Evolutionary conservation across 2,888 invertebrate species (phyloP), one percentile per base, ranked within the genome.

Genomic region (Brachypalpus laphriformis): DNA sequence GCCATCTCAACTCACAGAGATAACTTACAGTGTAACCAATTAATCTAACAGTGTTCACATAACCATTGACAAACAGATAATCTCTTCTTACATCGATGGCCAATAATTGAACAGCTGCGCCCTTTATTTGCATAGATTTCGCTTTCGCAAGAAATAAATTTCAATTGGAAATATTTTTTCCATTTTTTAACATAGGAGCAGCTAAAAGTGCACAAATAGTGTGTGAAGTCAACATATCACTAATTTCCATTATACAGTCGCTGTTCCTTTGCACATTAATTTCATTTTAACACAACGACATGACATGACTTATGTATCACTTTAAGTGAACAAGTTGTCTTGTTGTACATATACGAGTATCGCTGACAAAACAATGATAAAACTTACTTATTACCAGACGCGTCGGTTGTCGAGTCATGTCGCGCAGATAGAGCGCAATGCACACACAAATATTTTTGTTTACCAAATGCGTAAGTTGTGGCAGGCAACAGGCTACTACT

Each of bases 271-370:
- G 31, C 3, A 20, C 37, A 49, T 65, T 65, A 6, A 18, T 68
- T 51, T 56, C 72, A 72, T 49, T 72, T 65, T 68, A 28, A 63
- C 77, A 78, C 71, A 78, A 78, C 72, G 72, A 71, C 71, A 61
- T 42, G 77, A 72, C 63, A 78, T 65, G 78, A 65, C 63, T 78
- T 78, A 72, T 78, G 78, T 40, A 65, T 78, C 45, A 61, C 56
- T 68, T 59, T 31, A 65, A 78, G 63, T 57, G 63, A 78, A 72
- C 78, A 78, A 78, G 56, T 70, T 56, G 42, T 45, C 70, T 31
- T 56, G 6, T 28, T 28, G 34, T 34, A 9, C 5, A 7, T 9
- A 9, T 34, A 34, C 25, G 25, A 25, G 56, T 31, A 54, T 54
- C 68, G 25, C 37, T 40, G 16, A 28, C 68, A 54, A 68, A 68